Conservation (phyloP, 2,113 vertebrate species). For the Camelus dromedarius region DNA sequence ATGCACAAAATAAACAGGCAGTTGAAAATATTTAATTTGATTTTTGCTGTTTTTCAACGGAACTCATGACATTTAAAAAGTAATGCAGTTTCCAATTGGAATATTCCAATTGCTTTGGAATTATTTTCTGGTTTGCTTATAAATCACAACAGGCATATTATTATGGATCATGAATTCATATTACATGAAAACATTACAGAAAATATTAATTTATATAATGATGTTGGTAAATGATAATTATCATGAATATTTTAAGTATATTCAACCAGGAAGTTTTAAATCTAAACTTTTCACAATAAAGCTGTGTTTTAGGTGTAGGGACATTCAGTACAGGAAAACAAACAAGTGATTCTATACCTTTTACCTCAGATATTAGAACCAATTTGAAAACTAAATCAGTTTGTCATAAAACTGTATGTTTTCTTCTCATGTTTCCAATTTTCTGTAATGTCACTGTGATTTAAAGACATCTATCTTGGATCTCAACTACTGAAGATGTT, state of each 20-base stretch:
- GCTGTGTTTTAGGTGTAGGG: neutral
- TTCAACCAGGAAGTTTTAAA: neutral
- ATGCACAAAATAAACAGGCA: neutral
- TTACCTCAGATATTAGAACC: neutral
- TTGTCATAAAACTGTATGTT: neutral
- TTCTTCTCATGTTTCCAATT: neutral
- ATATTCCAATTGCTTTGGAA: neutral
- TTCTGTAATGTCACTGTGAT: neutral
- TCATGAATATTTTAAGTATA: neutral
- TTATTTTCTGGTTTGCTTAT: neutral
- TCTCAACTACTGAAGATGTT: neutral
- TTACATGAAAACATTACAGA: neutral
- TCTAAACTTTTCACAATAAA: neutral
- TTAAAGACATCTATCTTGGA: neutral
- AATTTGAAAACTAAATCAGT: neutral
- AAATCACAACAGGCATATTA: neutral
- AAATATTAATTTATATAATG: neutral
- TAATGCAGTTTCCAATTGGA: neutral
- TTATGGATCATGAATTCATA: neutral
- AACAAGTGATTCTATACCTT: neutral
- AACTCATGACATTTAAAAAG: conserved; percentile 4
- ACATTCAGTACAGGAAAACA: neutral
- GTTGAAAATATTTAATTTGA: neutral
- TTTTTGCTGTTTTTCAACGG: neutral
- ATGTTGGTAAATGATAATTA: neutral